phyloP scores from a whole-genome alignment of 2,888 invertebrate genomes.

The Drosophila glabriapex region DNA sequence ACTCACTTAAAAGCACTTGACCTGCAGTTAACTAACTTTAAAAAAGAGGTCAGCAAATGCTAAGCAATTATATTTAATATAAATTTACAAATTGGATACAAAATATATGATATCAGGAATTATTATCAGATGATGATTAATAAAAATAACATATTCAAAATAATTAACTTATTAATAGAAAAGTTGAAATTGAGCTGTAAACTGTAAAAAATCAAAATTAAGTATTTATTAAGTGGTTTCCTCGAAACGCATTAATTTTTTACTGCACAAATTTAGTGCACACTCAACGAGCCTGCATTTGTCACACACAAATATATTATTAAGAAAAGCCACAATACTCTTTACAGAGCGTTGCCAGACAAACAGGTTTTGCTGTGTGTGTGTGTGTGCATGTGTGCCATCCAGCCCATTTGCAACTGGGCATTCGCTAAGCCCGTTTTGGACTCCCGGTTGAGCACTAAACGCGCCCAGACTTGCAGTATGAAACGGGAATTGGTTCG shows the following conservation, averaged over 20 bases:
- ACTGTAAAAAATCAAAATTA: not conserved
- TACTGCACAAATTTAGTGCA: not conserved
- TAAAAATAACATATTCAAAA: not conserved
- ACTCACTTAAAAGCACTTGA: not conserved
- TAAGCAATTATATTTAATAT: not conserved
- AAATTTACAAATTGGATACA: not conserved
- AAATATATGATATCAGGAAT: fast-evolving
- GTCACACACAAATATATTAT: not conserved
- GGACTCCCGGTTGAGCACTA: constrained; percentile 63
- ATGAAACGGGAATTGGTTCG: constrained; percentile 80
- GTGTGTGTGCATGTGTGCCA: constrained; percentile 20
- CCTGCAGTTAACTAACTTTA: not conserved
- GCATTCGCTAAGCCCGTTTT: constrained; percentile 61
- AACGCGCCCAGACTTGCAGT: constrained; percentile 73
- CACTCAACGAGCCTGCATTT: not conserved
- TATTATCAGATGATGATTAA: not conserved
- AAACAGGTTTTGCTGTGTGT: constrained; percentile 54
- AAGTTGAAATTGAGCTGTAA: not conserved
- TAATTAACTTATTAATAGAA: not conserved
- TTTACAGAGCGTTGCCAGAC: constrained; percentile 19
- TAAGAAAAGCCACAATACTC: not conserved
- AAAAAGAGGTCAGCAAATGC: not conserved
- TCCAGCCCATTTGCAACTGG: constrained; percentile 64
- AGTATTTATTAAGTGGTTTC: not conserved
- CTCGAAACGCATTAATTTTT: not conserved